Base-by-base conservation (phyloP, 2,888 invertebrate species). In the Allygus modestus region DNA sequence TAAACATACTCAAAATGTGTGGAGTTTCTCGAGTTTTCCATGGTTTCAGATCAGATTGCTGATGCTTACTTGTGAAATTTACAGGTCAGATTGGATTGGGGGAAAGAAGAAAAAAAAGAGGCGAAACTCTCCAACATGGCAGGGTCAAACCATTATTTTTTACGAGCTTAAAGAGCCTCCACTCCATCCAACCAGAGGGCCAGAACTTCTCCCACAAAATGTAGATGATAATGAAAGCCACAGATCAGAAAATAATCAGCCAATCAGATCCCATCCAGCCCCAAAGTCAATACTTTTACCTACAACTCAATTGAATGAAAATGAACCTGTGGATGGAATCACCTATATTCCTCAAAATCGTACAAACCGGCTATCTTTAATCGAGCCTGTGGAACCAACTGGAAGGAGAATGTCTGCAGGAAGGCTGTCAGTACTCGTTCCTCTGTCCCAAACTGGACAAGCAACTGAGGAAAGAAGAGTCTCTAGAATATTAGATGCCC, bases 1-100 rank as follows among this genome's bases (percentile, higher is more conserved):
- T n/a, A n/a, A n/a, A n/a, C n/a, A n/a, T n/a, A n/a, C n/a, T n/a
- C n/a, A n/a, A n/a, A n/a, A n/a, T n/a, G n/a, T n/a, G n/a, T n/a
- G n/a, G n/a, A n/a, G n/a, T n/a, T n/a, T n/a, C n/a, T n/a, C n/a
- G n/a, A n/a, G n/a, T n/a, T n/a, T n/a, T n/a, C n/a, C n/a, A n/a
- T n/a, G n/a, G n/a, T n/a, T n/a, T n/a, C n/a, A n/a, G n/a, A n/a
- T n/a, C n/a, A n/a, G 37, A 37, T 9, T 15, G 9, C 23, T 54
- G 54, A 54, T 54, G 54, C 54, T 12, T 46, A 17, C 7, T 54
- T 54, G 54, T 54, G 2, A 65, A 65, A 65, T 65, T 65, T 65
- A 65, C 65, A 65, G 65, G 65, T 65, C 20, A 31, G 31, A 17
- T 15, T 65, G 1, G 28, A 28, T 65, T 31, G 65, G 65, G 15